Conservation (phyloP, 1,140 invertebrate species). For the Solenopsis invicta region DNA sequence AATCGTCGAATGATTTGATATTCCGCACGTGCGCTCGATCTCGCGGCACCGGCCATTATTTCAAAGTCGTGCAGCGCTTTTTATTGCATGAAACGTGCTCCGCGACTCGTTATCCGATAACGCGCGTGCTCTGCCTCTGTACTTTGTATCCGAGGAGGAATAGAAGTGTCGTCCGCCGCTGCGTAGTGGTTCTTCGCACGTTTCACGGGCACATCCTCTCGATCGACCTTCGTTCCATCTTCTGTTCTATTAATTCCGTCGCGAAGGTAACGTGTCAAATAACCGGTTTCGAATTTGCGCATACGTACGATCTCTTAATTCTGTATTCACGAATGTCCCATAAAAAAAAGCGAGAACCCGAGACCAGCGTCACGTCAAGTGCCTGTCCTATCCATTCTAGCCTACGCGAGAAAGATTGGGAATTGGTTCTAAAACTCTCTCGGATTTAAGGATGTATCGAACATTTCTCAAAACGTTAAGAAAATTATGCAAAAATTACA, state of each 20-base stretch:
- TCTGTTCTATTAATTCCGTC: conserved; percentile 32
- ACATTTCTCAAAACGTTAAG: too few relatives aligned
- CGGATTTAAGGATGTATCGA: not conserved
- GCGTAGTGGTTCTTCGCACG: not conserved
- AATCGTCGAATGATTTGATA: conserved; percentile 27
- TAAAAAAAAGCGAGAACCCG: not conserved
- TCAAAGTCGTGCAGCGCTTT: conserved; percentile 25
- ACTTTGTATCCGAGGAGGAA: not conserved
- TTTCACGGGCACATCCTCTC: not conserved
- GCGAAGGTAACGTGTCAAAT: conserved; percentile 29
- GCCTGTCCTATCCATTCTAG: not conserved
- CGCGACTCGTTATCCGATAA: conserved; percentile 33
- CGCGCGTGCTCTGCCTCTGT: not conserved
- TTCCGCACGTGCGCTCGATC: conserved; percentile 43
- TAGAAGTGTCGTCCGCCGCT: not conserved
- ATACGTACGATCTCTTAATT: conserved; percentile 38
- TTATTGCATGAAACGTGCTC: conserved; percentile 46
- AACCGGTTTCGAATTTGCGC: conserved; percentile 32
- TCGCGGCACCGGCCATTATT: conserved; percentile 39
- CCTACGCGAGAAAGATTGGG: not conserved
- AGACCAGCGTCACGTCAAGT: not conserved
- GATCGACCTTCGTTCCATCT: conserved; percentile 41
- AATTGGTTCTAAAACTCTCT: not conserved
- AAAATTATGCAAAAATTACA: too few relatives aligned
- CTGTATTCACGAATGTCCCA: conserved; percentile 12